These are phyloP conservation scores for Drosophila emarginata DNA, from an alignment of 2,888 invertebrate genomes.

Conservation along the genomic window DNA sequence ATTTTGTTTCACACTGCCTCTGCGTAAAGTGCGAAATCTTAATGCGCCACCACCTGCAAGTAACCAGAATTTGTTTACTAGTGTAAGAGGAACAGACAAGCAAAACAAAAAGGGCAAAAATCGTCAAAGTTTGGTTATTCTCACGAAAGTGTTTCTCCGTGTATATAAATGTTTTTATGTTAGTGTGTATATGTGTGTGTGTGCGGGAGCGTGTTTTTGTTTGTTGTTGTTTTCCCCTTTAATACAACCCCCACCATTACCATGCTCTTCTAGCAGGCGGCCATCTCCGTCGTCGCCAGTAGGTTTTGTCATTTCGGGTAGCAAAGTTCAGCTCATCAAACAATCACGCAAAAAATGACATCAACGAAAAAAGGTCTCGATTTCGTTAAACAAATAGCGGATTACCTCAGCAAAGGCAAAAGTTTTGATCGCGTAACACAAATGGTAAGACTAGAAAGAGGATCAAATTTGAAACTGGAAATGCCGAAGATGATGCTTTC, in stretches of 20 bases:
- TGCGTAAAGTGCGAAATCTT: slow-evolving; percentile 59
- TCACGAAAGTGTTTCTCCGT: background rate
- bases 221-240: no score
- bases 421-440: slow-evolving; percentile 82
- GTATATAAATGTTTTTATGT: no score
- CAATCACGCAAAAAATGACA: background rate
- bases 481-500: background rate
- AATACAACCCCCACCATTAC: slow-evolving; percentile 3
- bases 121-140: no score
- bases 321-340: slow-evolving; percentile 28
- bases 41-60: slow-evolving; percentile 8
- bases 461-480: background rate
- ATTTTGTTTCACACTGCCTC: slow-evolving; percentile 63
- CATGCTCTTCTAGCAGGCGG: slow-evolving; percentile 2
- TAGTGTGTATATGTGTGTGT: background rate
- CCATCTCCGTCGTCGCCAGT: slow-evolving; percentile 39
- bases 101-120: slow-evolving; percentile 25
- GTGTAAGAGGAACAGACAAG: slow-evolving; percentile 16
- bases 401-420: slow-evolving; percentile 73
- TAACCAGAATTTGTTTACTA: background rate
- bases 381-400: slow-evolving; percentile 81
- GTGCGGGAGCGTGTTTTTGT: background rate
- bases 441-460: slow-evolving; percentile 78
- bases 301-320: slow-evolving; percentile 47
- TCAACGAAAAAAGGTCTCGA: slow-evolving; percentile 71